Evolutionary conservation across 2,888 invertebrate species (phyloP), one percentile per base, ranked within the genome.

Genomic region (Cephus nigrinus): DNA sequence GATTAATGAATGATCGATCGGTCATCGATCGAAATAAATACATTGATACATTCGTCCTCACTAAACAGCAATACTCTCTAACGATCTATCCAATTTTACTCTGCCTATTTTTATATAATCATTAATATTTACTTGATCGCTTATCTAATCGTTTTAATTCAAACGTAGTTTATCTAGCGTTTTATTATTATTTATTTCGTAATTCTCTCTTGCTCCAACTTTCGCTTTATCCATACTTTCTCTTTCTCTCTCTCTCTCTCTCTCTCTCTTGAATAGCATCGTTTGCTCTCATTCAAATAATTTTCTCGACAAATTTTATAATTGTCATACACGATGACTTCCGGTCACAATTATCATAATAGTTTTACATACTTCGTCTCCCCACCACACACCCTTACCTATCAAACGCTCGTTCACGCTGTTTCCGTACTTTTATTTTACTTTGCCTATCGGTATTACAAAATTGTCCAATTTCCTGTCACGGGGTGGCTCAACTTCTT

Each of bases 21-120:
- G 73, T 34, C 55, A 76, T 55, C 55, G 55, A 76, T 76, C 11
- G 9, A 73, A 76, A 76, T 72, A 55, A 76, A 76, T 76, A 76
- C 76, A 73, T 73, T 68, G 55, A 76, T 55, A 76, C 76, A 76
- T 76, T 55, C 40, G n/a, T 73, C 40, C 40, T 76, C n/a, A 76
- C 76, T 77, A 74, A 77, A 77, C 77, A 77, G 77, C 74, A 69
- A 77, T 77, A 77, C 69, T 71, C 68, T 31, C 55, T 36, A 73
- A 76, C 73, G 74, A 68, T 36, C 77, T 77, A 77, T 15, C 33
- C 55, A 77, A 68, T 77, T 68, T 30, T 75, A 36, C 33, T 74
- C 71, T 33, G 32, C 71, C 32, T 71, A 55, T 55, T 23, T 36
- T 23, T 55, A 55, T 55, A 9, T 55, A 23, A 55, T 55, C 23